Conservation (phyloP, 2,797 vertebrate species). For the Hydrolagus colliei region DNA sequence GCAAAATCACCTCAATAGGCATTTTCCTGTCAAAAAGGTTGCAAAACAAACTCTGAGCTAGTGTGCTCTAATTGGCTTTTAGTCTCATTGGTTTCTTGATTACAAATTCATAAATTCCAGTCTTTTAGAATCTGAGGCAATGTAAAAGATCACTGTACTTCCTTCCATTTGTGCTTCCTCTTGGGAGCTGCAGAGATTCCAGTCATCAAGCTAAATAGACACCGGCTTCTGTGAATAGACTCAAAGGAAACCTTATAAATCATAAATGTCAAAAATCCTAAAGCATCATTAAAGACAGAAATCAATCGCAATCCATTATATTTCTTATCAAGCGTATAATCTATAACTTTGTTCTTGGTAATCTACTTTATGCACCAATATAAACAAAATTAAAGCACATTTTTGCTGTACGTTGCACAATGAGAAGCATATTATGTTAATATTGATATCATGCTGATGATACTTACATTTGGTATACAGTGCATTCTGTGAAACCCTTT, state of each 20-base stretch:
- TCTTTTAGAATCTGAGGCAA: slow-evolving; percentile 45
- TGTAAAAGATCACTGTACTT: slow-evolving; percentile 45
- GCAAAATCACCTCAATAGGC: not conserved
- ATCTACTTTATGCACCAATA: no score
- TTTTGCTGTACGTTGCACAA: no score
- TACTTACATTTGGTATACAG: no score
- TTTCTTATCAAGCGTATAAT: slow-evolving; percentile 60
- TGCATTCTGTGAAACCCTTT: no score
- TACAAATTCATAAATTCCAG: slow-evolving; percentile 51
- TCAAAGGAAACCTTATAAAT: slow-evolving; percentile 59
- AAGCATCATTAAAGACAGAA: slow-evolving; percentile 56
- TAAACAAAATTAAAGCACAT: no score
- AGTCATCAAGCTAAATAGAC: slow-evolving; percentile 61
- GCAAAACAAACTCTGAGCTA: slow-evolving; percentile 49
- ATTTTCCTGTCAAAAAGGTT: slow-evolving; percentile 47
- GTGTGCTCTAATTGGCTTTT: slow-evolving; percentile 41
- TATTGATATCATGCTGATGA: no score
- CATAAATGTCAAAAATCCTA: slow-evolving; percentile 58
- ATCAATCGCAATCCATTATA: slow-evolving; percentile 68
- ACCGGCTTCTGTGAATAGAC: slow-evolving; percentile 54
- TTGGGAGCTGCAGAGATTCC: slow-evolving; percentile 49
- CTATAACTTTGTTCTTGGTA: slow-evolving; percentile 36
- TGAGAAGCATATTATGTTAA: no score
- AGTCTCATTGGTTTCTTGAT: slow-evolving; percentile 48
- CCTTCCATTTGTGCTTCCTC: slow-evolving; percentile 48